Conservation (phyloP, 2,888 invertebrate genomes). For the Flabesymbios commensalis region DNA sequence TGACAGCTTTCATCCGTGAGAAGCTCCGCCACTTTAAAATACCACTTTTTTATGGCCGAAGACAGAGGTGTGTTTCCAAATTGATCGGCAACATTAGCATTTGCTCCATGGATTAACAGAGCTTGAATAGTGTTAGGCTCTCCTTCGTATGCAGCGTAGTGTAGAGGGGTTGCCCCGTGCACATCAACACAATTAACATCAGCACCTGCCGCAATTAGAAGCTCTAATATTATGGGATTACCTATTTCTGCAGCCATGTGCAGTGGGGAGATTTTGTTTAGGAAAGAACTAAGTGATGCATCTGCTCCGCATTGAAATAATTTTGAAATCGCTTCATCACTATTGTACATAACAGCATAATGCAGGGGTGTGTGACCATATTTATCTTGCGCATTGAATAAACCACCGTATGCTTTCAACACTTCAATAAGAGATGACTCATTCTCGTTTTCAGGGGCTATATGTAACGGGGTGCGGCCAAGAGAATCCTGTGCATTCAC, state of each 20-base stretch:
- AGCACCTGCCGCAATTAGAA: neutral
- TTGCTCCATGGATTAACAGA: neutral
- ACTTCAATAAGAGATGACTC: neutral
- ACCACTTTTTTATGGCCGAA: no score
- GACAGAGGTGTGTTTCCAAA: neutral
- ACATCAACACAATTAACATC: neutral
- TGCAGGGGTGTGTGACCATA: neutral
- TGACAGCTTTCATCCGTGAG: no score
- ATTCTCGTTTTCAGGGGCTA: neutral
- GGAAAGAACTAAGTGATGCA: no score
- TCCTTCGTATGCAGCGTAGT: neutral
- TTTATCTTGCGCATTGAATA: neutral
- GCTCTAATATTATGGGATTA: neutral
- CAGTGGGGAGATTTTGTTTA: neutral
- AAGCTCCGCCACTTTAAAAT: no score
- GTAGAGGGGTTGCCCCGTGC: neutral
- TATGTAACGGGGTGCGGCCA: neutral
- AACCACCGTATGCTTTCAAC: neutral
- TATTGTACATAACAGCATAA: neutral
- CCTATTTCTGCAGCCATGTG: neutral
- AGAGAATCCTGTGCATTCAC: neutral
- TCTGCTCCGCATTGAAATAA: neutral
- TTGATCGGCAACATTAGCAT: neutral
- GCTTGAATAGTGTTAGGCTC: neutral
- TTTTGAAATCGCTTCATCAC: neutral